Evolutionary conservation across 2,888 invertebrate species (phyloP), one percentile per base, ranked within the genome.

Genomic region (Nycteola revayana): DNA sequence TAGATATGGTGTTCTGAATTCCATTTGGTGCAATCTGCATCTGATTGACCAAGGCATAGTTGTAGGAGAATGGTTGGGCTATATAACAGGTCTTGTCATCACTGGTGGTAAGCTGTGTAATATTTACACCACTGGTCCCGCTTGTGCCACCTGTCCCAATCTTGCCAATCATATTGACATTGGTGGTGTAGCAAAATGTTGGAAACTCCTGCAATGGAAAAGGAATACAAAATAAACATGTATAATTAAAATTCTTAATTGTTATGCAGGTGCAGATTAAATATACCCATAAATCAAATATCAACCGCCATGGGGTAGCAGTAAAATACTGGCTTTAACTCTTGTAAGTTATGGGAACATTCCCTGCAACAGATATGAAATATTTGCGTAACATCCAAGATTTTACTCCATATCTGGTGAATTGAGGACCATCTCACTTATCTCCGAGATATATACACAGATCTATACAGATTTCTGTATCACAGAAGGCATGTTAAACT

Each of bases 11-110:
- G 61, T 93, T 94, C 68, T 93, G 92, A 32, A 91, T 75, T 41
- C 91, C 91, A 65, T 91, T 91, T 33, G 91, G 91, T 10, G 94
- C 93, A 40, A 95, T 90, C 60, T 95, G 94, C 94, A 96, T 95
- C 75, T 96, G 96, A 78, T 96, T 96, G 28, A 94, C 92, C 53
- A 96, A 86, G 1, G 95, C 95, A 87, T 96, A 96, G 70, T 96
- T 96, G 66, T 94, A 94, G 30, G 93, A 91, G 60, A 93, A 92
- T 3, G 94, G 94, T 61, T 94, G 94, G 10, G 94, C 93, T 54
- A 94, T 94, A 65, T 93, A 94, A 68, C 93, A 94, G 25, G 92
- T 92, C 70, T 94, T 94, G 61, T 93, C 93, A 53, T 92, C 92
- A 38, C 81, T 81, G 18, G 89, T 88, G 1, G 92, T 90, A 33